phyloP scores from a whole-genome alignment of 2,797 vertebrate species.

The Notoglanidium macrostoma region DNA sequence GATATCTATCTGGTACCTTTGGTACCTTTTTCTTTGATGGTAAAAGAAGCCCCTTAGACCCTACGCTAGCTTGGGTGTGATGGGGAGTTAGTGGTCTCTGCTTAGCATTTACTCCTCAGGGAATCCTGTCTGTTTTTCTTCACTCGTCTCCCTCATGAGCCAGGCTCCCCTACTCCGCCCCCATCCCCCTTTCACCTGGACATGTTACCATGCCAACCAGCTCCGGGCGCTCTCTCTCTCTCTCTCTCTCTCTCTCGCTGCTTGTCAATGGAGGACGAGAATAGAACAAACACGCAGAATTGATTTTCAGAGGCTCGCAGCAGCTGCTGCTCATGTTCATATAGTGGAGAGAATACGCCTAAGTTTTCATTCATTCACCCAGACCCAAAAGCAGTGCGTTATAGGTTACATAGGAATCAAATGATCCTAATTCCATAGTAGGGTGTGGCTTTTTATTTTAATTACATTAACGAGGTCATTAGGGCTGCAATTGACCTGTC shows the following conservation, averaged over 20 bases:
- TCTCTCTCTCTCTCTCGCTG: constrained; percentile 25
- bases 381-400: not conserved
- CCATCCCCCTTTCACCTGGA: constrained; percentile 80
- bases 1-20: not conserved
- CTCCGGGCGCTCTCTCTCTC: constrained; percentile 64
- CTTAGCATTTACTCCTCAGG: constrained; percentile 44
- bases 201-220: constrained; percentile 82
- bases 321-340: constrained; percentile 65
- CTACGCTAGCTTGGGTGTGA: not conserved
- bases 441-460: not conserved
- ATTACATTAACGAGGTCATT: constrained; percentile 3
- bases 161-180: constrained; percentile 56
- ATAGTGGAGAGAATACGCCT: constrained; percentile 59
- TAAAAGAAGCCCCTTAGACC: not conserved
- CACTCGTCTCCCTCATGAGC: constrained; percentile 34
- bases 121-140: constrained; percentile 53
- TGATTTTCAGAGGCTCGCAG: constrained; percentile 72
- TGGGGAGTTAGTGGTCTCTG: constrained; percentile 33
- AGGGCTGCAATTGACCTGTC: constrained; percentile 27
- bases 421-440: not conserved
- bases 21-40: not conserved
- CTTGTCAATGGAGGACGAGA: constrained; percentile 74
- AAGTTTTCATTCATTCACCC: constrained; percentile 8
- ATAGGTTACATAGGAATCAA: not conserved
- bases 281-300: constrained; percentile 75